phyloP scores from a whole-genome alignment of 2,888 invertebrate genomes.

The Schizotus pectinicornis region DNA sequence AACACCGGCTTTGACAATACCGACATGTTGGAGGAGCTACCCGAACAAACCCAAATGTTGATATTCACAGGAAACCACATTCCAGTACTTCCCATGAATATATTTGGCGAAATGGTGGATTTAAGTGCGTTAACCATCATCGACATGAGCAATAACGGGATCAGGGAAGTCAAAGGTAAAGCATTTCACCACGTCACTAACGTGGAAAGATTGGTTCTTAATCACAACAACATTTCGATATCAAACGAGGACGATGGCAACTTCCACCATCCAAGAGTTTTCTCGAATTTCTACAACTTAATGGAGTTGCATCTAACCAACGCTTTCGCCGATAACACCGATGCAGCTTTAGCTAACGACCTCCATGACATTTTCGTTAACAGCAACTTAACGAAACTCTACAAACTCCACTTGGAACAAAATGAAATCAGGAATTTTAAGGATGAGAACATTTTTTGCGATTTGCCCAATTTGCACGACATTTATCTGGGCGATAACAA shows the following conservation, averaged over 20 bases:
- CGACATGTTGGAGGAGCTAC: slow-evolving; percentile 66
- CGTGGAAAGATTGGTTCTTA: slow-evolving; percentile 71
- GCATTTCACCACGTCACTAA: slow-evolving; percentile 75
- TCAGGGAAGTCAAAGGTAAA: slow-evolving; percentile 74
- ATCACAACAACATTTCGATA: slow-evolving; percentile 73
- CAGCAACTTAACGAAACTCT: slow-evolving; percentile 68
- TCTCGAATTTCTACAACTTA: slow-evolving; percentile 74
- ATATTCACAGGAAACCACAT: slow-evolving; percentile 76
- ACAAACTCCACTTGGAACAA: slow-evolving; percentile 76
- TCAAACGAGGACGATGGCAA: slow-evolving; percentile 63
- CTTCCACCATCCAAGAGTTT: slow-evolving; percentile 70
- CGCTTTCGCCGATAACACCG: slow-evolving; percentile 72
- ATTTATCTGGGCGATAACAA: slow-evolving; percentile 73
- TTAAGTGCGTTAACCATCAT: slow-evolving; percentile 67
- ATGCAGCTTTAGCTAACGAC: slow-evolving; percentile 67
- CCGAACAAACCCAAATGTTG: slow-evolving; percentile 69
- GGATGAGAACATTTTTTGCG: slow-evolving; percentile 73
- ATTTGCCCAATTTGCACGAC: slow-evolving; percentile 69
- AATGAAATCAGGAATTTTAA: slow-evolving; percentile 74
- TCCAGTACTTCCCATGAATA: slow-evolving; percentile 69
- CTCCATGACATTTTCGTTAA: slow-evolving; percentile 75
- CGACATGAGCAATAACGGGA: slow-evolving; percentile 77
- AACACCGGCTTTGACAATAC: slow-evolving; percentile 66
- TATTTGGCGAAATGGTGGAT: slow-evolving; percentile 69
- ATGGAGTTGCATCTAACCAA: slow-evolving; percentile 74